Base-by-base conservation (phyloP, 1,140 invertebrate species). In the Penaeus chinensis region DNA sequence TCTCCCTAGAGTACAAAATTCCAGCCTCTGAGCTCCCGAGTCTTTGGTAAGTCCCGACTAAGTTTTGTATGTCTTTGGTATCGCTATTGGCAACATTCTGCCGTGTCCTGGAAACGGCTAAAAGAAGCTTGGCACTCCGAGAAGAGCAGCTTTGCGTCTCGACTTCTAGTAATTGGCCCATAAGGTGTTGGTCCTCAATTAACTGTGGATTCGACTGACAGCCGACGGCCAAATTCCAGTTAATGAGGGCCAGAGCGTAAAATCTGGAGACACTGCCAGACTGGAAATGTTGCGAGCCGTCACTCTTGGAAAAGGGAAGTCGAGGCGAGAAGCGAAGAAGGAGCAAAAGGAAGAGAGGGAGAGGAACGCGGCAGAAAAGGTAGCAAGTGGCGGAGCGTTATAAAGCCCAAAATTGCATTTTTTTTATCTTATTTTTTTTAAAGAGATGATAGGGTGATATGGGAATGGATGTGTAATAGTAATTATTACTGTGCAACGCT, bases 181-280 rank as follows among this genome's bases (percentile, higher is more conserved):
- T 20, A 65, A 85, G 76, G 84, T 78, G 84, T 85, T 78, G 84
- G 74, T 22, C 74, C 74, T 85, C 84, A 85, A 85, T 85, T 85
- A 85, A 65, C n/a, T 79, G 84, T 85, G 84, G 84, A 85, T 85
- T 85, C 76, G 61, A 85, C 74, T 85, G 84, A 85, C 84, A 85
- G 84, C 62, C 27, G 60, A 85, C 71, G 84, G 65, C 84, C 60
- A 78, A 85, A 85, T 85, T 27, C 84, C 84, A 65, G 74, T 85
- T 85, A 85, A 85, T 85, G 84, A 85, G 84, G 74, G 37, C 61
- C 61, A n/a, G 27, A 37, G 60, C 74, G 84, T 42, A 78, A 85
- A 85, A 78, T 85, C 84, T 78, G 54, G 76, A 62, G 84, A 63
- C 74, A 61, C 76, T 61, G 63, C 22, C 27, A 27, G 84, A 78